Percentiles rank a stretch among this genome's conserved stretches.
phyloP scores from a whole-genome alignment of 2,113 vertebrate species.

The Nematolebias whitei region DNA sequence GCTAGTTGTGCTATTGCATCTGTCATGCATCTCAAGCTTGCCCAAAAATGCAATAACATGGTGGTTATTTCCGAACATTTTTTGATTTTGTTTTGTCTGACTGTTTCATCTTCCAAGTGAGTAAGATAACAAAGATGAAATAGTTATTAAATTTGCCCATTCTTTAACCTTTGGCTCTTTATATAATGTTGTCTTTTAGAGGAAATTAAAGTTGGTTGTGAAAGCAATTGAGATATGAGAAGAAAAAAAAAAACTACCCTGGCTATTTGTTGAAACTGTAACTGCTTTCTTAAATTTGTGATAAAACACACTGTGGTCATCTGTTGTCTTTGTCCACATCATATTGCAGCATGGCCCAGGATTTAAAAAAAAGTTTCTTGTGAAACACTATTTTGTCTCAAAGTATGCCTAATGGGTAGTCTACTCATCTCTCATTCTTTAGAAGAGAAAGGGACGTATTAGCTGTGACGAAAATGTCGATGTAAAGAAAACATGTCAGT shows the following conservation, averaged over 20 bases:
- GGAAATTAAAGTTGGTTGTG: constrained; percentile 76
- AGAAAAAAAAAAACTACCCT: constrained; percentile 36
- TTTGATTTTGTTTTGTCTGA: constrained; percentile 66
- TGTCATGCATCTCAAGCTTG: constrained; percentile 20
- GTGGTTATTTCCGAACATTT: constrained; percentile 57
- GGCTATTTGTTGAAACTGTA: constrained; percentile 44
- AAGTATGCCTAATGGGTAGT: constrained; percentile 38
- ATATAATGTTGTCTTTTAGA: constrained; percentile 77
- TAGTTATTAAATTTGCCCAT: constrained; percentile 71
- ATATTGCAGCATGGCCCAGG: constrained; percentile 39
- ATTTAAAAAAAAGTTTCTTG: constrained; percentile 56
- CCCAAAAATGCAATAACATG: constrained; percentile 46
- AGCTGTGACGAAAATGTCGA: constrained; percentile 68
- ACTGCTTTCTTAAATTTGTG: constrained; percentile 38
- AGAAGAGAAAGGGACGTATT: constrained; percentile 41
- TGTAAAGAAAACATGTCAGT: constrained; percentile 79
- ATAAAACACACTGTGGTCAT: constrained; percentile 58
- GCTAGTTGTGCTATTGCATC: constrained; percentile 20
- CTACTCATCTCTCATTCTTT: constrained; percentile 27
- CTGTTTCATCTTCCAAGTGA: constrained; percentile 53
- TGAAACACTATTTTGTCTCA: constrained; percentile 55
- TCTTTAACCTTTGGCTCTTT: constrained; percentile 75
- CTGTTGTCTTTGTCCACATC: constrained; percentile 58
- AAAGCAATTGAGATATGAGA: constrained; percentile 69
- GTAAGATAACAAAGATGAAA: constrained; percentile 59